Evolutionary conservation across 92 coral and sea anemone species (phyloP).

Genomic region (Palythoa grandis): DNA sequence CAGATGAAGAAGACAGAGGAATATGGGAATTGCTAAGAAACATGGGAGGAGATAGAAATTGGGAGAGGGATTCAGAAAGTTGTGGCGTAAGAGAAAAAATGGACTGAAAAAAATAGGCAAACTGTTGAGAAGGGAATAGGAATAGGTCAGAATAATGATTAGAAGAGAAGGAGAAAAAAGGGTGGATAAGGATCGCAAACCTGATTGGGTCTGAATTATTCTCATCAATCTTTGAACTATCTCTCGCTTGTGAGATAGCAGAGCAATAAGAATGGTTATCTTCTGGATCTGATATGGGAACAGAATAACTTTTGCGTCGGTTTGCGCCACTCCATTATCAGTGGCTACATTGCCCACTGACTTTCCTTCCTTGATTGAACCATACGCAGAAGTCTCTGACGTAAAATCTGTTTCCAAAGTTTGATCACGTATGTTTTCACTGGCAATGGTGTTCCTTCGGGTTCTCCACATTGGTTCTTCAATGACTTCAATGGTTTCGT

Average conservation of each 20-base stretch:
- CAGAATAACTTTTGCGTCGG: slow-evolving; percentile 37
- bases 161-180: background rate
- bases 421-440: slow-evolving; percentile 68
- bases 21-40: no score
- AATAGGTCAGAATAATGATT: background rate
- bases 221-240: slow-evolving; percentile 64
- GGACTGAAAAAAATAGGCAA: no score
- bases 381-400: slow-evolving; percentile 65
- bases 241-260: slow-evolving; percentile 86
- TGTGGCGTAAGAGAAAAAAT: no score
- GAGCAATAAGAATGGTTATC: slow-evolving; percentile 79
- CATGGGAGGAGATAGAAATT: no score
- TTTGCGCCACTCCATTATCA: slow-evolving; percentile 41
- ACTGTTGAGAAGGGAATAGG: no score
- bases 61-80: no score
- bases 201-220: slow-evolving; percentile 35
- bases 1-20: no score
- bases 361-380: slow-evolving; percentile 56
- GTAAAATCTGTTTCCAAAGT: slow-evolving; percentile 56
- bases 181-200: background rate
- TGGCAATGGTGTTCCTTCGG: slow-evolving; percentile 64
- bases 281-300: slow-evolving; percentile 82
- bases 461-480: slow-evolving; percentile 56
- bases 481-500: slow-evolving; percentile 44
- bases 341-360: slow-evolving; percentile 41